phyloP scores from a whole-genome alignment of 2,113 vertebrate genomes.

The Taurulus bubalis region DNA sequence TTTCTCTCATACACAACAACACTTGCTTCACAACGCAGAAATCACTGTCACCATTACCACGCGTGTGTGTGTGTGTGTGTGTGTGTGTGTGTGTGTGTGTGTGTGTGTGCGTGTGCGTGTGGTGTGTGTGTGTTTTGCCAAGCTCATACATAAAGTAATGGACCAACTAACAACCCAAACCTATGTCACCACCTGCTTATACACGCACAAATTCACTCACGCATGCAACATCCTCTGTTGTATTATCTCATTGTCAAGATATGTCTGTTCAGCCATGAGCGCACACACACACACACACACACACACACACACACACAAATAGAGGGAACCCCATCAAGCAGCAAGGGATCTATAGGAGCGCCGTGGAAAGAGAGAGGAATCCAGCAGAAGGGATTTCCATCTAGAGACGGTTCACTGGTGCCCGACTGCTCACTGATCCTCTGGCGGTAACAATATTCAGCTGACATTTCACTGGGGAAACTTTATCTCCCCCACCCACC shows the following conservation, averaged over 20 bases:
- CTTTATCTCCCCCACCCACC: constrained; percentile 43
- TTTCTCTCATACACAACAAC: constrained; percentile 27
- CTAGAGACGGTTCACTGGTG: constrained; percentile 58
- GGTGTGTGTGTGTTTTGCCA: neutral
- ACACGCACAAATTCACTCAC: constrained; percentile 26
- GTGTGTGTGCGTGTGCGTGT: constrained; percentile 13
- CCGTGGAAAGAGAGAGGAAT: constrained; percentile 61
- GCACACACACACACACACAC: constrained; percentile 9
- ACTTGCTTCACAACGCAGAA: constrained; percentile 50
- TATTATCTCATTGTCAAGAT: constrained; percentile 59
- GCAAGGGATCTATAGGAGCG: constrained; percentile 41
- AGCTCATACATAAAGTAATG: neutral
- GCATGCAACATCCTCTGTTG: constrained; percentile 51
- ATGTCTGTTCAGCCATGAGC: neutral
- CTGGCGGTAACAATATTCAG: constrained; percentile 69
- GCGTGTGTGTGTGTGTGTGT: constrained; percentile 2
- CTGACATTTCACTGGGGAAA: constrained; percentile 74
- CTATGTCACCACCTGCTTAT: constrained; percentile 36
- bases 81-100: constrained; percentile 8
- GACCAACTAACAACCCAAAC: neutral
- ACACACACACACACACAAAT: constrained; percentile 11
- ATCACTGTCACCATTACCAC: constrained; percentile 19
- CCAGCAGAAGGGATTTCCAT: constrained; percentile 68
- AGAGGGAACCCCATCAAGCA: constrained; percentile 43
- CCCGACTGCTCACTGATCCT: constrained; percentile 72